Evolutionary conservation across 2,888 invertebrate genomes (phyloP), one percentile per base, ranked within the genome.

Genomic region (Xylota sylvarum): DNA sequence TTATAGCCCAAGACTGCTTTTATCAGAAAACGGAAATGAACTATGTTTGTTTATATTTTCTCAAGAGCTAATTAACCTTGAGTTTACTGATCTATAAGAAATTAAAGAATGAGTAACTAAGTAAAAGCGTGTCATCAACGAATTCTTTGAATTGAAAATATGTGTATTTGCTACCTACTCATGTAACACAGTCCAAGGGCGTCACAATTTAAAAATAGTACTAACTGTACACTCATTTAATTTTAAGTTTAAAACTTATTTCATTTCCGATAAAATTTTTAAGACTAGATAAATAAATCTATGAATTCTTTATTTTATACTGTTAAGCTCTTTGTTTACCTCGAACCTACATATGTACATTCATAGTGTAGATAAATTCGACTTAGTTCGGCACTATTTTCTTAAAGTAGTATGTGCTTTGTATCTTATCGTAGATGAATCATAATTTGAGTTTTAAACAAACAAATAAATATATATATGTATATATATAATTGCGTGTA

Each of bases 361-460:
- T n/a, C n/a, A 7, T 17, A 37, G 23, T 37, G 60, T 37, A 73
- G 48, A 72, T 73, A 60, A 64, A 50, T 37, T 14, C 2, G 14
- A 58, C 14, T 60, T 58, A 12, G n/a, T 60, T 60, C n/a, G 35
- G n/a, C 12, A 12, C n/a, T n/a, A n/a, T 27, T 23, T 55, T 40
- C 12, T 55, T 40, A 37, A 55, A 12, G 10, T 5, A 5, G 2
- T 27, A 40, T 56, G 9, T 65, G 10, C n/a, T 4, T 14, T 4
- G 35, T 60, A 73, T 50, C 60, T 73, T 60, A 73, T 73, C 72
- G 32, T 17, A 56, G n/a, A 56, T 56, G 56, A 69, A 17, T 69
- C 67, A 69, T 7, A n/a, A 52, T 40, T 12, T 40, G 6, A 17
- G 30, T 12, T 40, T 43, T 7, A 27, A 58, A 58, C 6, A 58